Evolutionary conservation across 2,113 vertebrate species (phyloP).

Genomic region (Protomyctophum bolini): DNA sequence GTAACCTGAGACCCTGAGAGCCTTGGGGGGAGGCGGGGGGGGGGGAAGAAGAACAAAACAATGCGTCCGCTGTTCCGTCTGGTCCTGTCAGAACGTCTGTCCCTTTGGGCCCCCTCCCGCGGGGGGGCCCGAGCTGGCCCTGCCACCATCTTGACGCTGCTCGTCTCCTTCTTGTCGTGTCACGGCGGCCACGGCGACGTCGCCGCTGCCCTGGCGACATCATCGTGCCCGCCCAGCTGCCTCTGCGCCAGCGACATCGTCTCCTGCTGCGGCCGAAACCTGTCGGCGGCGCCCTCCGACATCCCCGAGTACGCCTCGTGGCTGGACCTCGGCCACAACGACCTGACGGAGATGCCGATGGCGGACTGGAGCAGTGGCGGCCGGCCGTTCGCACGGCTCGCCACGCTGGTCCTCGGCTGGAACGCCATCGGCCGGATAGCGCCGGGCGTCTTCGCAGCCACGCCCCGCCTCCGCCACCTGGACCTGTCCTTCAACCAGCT

Average conservation of each 20-base stretch:
- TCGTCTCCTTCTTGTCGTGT: not conserved
- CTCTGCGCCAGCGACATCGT: constrained; percentile 86
- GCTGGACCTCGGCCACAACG: constrained; percentile 87
- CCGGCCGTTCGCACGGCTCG: constrained; percentile 72
- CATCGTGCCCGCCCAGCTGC: constrained; percentile 80
- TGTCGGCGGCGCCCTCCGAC: constrained; percentile 77
- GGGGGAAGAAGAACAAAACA: constrained; percentile 38
- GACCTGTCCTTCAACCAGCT: constrained; percentile 87
- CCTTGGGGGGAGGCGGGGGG: not conserved
- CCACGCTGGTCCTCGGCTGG: constrained; percentile 79
- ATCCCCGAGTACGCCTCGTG: constrained; percentile 78
- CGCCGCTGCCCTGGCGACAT: constrained; percentile 64
- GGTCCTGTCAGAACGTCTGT: constrained; percentile 12
- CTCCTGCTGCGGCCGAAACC: constrained; percentile 83
- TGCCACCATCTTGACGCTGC: not conserved
- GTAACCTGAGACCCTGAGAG: constrained; percentile 52
- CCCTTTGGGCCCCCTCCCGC: too few species aligned
- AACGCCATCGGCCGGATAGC: constrained; percentile 79
- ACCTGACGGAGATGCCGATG: constrained; percentile 72
- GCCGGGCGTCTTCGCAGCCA: constrained; percentile 74
- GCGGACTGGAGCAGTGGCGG: constrained; percentile 79
- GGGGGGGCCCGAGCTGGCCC: too few species aligned
- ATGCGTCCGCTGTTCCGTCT: constrained; percentile 38
- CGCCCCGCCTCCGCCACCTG: constrained; percentile 77
- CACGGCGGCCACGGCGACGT: constrained; percentile 30